Percentiles rank a stretch among this genome's conserved stretches.
phyloP scores from a whole-genome alignment of 2,888 invertebrate genomes.

The Lamproptera curius region DNA sequence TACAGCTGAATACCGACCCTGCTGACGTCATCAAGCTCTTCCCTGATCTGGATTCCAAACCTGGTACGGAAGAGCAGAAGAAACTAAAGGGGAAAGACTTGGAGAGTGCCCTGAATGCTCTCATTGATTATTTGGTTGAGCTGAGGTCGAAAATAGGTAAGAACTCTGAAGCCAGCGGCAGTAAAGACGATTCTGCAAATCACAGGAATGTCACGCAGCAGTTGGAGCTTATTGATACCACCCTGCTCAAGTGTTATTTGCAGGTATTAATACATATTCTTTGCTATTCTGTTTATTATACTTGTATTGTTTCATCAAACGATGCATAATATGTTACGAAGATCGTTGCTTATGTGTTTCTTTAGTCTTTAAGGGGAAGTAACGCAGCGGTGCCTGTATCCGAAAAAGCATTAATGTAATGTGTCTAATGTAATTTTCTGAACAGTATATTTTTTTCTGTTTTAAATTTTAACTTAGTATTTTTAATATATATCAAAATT shows the following conservation, averaged over 20 bases:
- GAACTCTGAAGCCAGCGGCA: conserved; percentile 34
- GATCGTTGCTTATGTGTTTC: too few relatives aligned
- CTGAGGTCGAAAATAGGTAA: conserved; percentile 78
- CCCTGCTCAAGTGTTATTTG: conserved; percentile 96
- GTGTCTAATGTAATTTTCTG: too few relatives aligned
- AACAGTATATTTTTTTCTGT: too few relatives aligned
- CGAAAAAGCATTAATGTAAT: too few relatives aligned
- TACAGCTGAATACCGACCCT: conserved; percentile 94
- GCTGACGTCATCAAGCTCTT: conserved; percentile 96
- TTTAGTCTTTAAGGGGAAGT: too few relatives aligned
- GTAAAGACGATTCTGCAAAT: conserved; percentile 33
- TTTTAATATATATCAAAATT: too few relatives aligned
- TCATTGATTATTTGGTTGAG: conserved; percentile 93
- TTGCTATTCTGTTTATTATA: too few relatives aligned
- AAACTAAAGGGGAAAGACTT: conserved; percentile 89
- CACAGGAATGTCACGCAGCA: conserved; percentile 58
- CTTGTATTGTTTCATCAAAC: too few relatives aligned
- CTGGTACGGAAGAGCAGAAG: conserved; percentile 42
- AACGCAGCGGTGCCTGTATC: too few relatives aligned
- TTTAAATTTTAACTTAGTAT: too few relatives aligned
- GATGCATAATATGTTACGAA: too few relatives aligned
- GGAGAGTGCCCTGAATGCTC: conserved; percentile 91
- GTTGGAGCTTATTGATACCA: conserved; percentile 97
- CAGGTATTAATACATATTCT: too few relatives aligned
- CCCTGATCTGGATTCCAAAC: conserved; percentile 87